Evolutionary conservation across 35 echinoderm and acorn worm species (phyloP), one percentile per base, ranked within the genome.

Genomic region (Diadema setosum): DNA sequence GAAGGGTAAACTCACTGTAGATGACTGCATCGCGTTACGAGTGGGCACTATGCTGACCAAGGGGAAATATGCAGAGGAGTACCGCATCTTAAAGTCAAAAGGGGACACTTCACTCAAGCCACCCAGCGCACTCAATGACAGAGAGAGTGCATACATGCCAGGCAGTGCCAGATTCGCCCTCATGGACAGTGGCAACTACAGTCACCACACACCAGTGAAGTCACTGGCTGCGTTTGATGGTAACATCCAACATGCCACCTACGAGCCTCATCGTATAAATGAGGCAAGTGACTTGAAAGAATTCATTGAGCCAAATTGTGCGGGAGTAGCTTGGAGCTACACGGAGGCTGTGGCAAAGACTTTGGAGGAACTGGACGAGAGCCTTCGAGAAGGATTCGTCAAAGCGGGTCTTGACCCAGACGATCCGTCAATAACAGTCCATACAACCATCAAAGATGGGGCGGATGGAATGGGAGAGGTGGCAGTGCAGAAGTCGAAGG

Each of bases 281-380:
- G 52, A 37, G 39, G 31, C 25, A 15, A 52, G 27, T 44, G 18
- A 30, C 11, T 39, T 76, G 7, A 12, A 23, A 44, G 83, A 80
- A 18, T 58, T 85, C 48, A 84, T 84, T 15, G 21, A 39, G 4
- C 90, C 90, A 12, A 92, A 92, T 58, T 65, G 69, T 60, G 82
- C 81, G 58, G 90, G 83, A 16, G 83, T 92, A 4, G 16, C 43
- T 32, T 92, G 83, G 83, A 21, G 61, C 14, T 92, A 92, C 30
- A 14, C 41, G 2, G 83, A 92, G 73, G 90, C 90, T 43, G 25
- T 92, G 39, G 90, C 90, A 5, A 87, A 92, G 40, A 92, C 83
- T 1, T 33, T 92, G 24, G 56, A 87, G 18, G 90, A 92, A 40
- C 52, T 92, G 6, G 83, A 92, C 41, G 41, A 59, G 4, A 21